phyloP scores from a whole-genome alignment of 2,113 vertebrate genomes.

The Butastur rufipennis region DNA sequence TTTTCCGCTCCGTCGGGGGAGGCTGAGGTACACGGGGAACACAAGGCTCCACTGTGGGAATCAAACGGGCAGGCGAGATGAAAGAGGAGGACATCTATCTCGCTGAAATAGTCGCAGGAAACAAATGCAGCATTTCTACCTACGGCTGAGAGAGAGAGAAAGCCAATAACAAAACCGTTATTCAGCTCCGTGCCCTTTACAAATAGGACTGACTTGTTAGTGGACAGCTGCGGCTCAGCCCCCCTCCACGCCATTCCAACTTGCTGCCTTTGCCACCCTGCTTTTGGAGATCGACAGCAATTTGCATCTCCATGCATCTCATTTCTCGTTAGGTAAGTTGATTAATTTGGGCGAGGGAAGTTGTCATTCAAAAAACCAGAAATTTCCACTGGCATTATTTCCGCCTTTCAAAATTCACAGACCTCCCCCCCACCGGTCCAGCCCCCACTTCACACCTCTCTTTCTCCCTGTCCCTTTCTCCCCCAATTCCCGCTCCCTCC shows the following conservation, averaged over 20 bases:
- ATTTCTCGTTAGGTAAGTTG: conserved; percentile 18
- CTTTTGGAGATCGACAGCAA: conserved; percentile 48
- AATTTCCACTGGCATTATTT: conserved; percentile 43
- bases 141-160: conserved; percentile 22
- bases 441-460: conserved; percentile 57
- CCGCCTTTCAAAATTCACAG: conserved; percentile 17
- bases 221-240: conserved; percentile 43
- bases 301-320: conserved; percentile 65
- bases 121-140: conserved; percentile 54
- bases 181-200: conserved; percentile 49
- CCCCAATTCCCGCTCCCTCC: neutral
- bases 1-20: neutral
- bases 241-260: conserved; percentile 41
- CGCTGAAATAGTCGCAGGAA: neutral
- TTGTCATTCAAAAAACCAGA: conserved; percentile 20
- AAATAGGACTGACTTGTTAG: conserved; percentile 54
- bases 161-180: conserved; percentile 51
- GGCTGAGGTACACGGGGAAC: neutral
- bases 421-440: neutral
- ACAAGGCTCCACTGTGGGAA: conserved; percentile 8
- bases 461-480: conserved; percentile 9
- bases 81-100: conserved; percentile 10
- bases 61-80: neutral
- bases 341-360: conserved; percentile 44
- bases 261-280: conserved; percentile 48